Evolutionary conservation across 2,113 vertebrate genomes (phyloP).

Genomic region (Tor tambroides): DNA sequence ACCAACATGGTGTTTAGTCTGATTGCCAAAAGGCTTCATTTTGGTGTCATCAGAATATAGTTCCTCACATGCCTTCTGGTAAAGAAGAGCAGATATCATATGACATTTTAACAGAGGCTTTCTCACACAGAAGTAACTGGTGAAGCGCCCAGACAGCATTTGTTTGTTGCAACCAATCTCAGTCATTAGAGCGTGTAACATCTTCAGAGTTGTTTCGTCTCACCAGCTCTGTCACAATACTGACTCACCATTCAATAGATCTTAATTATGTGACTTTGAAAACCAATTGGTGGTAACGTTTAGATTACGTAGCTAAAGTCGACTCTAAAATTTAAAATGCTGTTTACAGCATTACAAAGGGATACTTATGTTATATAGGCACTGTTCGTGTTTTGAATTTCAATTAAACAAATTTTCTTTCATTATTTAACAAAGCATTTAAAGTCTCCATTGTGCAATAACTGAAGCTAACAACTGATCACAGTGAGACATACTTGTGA

Average conservation of each 20-base stretch:
- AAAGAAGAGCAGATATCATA: not conserved
- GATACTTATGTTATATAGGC: not conserved
- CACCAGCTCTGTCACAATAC: not conserved
- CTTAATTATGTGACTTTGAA: not conserved
- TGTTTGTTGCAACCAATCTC: not conserved
- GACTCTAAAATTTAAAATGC: too few species aligned
- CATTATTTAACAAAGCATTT: too few species aligned
- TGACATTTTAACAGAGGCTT: not conserved
- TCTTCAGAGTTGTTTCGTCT: not conserved
- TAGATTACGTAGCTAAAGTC: too few species aligned
- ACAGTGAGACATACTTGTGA: constrained; percentile 54
- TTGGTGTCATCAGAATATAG: not conserved
- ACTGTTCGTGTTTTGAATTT: not conserved
- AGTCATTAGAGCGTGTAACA: not conserved
- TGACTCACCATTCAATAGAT: not conserved
- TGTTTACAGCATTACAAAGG: not conserved
- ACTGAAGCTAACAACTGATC: not conserved
- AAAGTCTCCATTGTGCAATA: not conserved
- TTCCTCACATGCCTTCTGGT: not conserved
- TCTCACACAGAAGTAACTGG: not conserved
- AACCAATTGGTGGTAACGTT: not conserved
- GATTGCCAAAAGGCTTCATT: not conserved
- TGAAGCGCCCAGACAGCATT: not conserved
- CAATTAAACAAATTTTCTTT: not conserved
- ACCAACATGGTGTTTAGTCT: not conserved